Base-by-base conservation (phyloP, 1,140 invertebrate genomes). In the Drosophila rhopaloa region DNA sequence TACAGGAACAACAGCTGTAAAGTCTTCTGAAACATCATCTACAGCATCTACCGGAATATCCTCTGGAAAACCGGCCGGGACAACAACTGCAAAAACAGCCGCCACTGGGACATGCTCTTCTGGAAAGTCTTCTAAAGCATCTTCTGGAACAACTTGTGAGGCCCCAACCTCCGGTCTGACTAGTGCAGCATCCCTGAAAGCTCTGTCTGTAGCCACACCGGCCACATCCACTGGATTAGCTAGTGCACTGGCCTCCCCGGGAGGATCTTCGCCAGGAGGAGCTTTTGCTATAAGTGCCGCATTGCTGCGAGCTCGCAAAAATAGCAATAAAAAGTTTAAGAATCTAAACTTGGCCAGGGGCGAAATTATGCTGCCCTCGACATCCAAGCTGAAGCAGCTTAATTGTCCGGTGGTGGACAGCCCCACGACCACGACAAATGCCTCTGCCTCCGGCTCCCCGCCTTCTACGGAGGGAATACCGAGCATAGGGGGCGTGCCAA, bases 351-450 rank as follows among this genome's bases (percentile, higher is more conserved):
- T 91, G 79, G 75, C 83, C 65, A 76, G 91, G 74, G 80, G 74
- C 55, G 90, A 91, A 67, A 81, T 91, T 44, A 91, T 91, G 90
- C 68, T 90, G 76, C 90, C 90, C 51, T 91, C 90, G 35, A 91
- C 90, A 37, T 89, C 86, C 27, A 91, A 89, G 79, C 81, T 91
- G 56, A 91, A 89, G 48, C 81, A 80, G 68, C 84, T 79, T 65
- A 81, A 85, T 79, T 65, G 81, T 71, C 77, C 78, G 59, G 67
- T 68, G 70, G 58, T 58, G 56, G 65, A 41, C 14, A 46, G 54
- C 19, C 24, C 46, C 44, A 51, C 63, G 37, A 47, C 43, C 51
- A 9, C 62, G 11, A 43, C 50, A 16, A 13, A 7, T 14, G 11
- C 32, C 41, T 62, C 58, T 9, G 35, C 44, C 43, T 37, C 58